Conservation (phyloP, 2,888 invertebrate species). For the Vesta saturnalis region DNA sequence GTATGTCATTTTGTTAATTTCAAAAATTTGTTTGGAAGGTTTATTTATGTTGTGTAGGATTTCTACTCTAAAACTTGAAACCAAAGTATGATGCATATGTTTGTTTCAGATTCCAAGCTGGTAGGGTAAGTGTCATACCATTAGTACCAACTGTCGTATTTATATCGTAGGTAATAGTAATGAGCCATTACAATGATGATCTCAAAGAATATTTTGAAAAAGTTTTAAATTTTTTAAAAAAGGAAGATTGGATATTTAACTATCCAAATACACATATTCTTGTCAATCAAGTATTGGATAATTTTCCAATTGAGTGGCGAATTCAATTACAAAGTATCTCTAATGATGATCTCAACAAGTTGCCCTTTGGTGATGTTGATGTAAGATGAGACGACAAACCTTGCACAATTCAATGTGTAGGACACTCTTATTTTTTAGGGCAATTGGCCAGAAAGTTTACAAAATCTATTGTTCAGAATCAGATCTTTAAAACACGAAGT, state of each 20-base stretch:
- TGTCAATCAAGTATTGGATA: conserved; percentile 64
- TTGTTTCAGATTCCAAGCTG: too few relatives aligned
- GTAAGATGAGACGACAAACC: too few relatives aligned
- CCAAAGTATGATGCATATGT: too few relatives aligned
- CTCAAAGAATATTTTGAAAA: conserved; percentile 66
- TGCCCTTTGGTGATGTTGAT: conserved; percentile 56
- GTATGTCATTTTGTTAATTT: too few relatives aligned
- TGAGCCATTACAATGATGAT: neutral
- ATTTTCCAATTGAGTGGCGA: conserved; percentile 67
- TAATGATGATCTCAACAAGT: conserved; percentile 62
- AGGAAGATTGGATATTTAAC: conserved; percentile 72
- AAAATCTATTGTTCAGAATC: conserved; percentile 57
- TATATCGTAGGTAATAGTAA: too few relatives aligned
- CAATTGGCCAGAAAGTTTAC: conserved; percentile 59
- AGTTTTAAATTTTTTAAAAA: conserved; percentile 67
- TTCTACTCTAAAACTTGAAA: too few relatives aligned
- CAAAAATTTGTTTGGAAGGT: too few relatives aligned
- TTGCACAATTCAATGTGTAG: too few relatives aligned
- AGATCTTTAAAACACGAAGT: conserved; percentile 51
- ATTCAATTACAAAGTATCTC: conserved; percentile 60
- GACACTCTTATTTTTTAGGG: conserved; percentile 6
- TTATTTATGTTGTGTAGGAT: too few relatives aligned
- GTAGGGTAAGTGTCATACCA: too few relatives aligned
- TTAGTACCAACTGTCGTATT: too few relatives aligned
- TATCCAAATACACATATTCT: conserved; percentile 74